phyloP scores from a whole-genome alignment of 1,140 invertebrate species.

The Potamilus streckersoni region DNA sequence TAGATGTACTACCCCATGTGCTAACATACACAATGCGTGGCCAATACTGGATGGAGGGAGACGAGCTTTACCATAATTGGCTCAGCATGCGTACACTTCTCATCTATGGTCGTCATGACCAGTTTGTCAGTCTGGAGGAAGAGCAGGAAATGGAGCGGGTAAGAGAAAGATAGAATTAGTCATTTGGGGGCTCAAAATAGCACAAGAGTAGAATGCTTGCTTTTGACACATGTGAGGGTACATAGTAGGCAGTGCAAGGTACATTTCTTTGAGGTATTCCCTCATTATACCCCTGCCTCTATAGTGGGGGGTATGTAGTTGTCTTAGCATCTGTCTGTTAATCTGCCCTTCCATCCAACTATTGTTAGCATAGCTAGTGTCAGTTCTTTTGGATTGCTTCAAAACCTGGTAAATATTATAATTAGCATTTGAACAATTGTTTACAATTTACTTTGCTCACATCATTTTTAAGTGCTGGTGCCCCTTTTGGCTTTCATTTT shows the following conservation, averaged over 20 bases:
- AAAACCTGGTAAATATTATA: no score
- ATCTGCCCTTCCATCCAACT: no score
- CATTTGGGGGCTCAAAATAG: neutral
- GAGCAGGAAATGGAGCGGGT: slow-evolving; percentile 83
- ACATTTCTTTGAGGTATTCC: no score
- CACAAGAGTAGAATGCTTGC: neutral
- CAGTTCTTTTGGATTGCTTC: no score
- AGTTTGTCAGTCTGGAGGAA: slow-evolving; percentile 77
- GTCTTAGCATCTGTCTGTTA: no score
- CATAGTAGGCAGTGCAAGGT: neutral
- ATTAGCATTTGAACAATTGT: no score
- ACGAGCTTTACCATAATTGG: slow-evolving; percentile 78
- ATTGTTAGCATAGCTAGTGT: no score
- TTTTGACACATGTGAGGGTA: neutral
- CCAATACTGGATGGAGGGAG: slow-evolving; percentile 79
- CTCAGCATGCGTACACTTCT: slow-evolving; percentile 78
- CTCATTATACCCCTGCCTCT: no score
- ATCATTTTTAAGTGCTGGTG: no score
- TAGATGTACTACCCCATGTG: slow-evolving; percentile 74
- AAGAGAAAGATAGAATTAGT: slow-evolving; percentile 35
- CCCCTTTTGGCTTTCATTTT: no score
- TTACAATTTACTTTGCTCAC: no score
- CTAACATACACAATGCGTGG: slow-evolving; percentile 72
- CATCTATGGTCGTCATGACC: slow-evolving; percentile 79
- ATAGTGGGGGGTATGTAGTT: no score